Percentiles rank a stretch among this genome's conserved stretches.
phyloP scores from a whole-genome alignment of 2,888 invertebrate species.

The Acrobasis repandana region DNA sequence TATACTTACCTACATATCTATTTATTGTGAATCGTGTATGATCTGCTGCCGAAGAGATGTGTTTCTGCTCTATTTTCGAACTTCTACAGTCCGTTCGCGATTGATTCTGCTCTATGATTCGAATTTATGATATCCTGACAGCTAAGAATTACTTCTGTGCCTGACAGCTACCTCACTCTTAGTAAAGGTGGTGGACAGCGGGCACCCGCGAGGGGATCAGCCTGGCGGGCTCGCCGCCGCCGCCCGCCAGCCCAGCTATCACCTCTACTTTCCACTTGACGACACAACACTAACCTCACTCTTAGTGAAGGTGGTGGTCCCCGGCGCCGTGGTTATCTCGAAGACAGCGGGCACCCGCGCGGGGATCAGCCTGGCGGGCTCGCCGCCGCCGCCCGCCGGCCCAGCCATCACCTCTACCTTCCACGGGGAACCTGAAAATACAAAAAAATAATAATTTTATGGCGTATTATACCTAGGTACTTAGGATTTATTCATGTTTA shows the following conservation, averaged over 20 bases:
- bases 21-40: no score
- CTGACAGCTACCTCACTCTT: conserved; percentile 69
- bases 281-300: conserved; percentile 58
- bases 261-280: conserved; percentile 94
- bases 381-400: conserved; percentile 88
- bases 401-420: conserved; percentile 94
- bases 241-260: conserved; percentile 87
- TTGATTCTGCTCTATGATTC: no score
- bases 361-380: conserved; percentile 94
- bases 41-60: no score
- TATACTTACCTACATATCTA: no score
- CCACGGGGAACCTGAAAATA: conserved; percentile 93
- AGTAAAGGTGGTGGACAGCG: conserved; percentile 86
- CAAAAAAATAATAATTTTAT: conserved; percentile 36
- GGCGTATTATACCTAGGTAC: no score
- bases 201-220: conserved; percentile 95
- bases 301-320: conserved; percentile 68
- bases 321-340: conserved; percentile 89
- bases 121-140: no score
- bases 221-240: conserved; percentile 93
- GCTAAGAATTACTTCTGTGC: no score
- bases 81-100: no score
- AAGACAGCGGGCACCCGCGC: conserved; percentile 95
- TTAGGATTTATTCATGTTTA: no score
- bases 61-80: no score